phyloP scores from a whole-genome alignment of 2,888 invertebrate species.

The Atrina japonica region DNA sequence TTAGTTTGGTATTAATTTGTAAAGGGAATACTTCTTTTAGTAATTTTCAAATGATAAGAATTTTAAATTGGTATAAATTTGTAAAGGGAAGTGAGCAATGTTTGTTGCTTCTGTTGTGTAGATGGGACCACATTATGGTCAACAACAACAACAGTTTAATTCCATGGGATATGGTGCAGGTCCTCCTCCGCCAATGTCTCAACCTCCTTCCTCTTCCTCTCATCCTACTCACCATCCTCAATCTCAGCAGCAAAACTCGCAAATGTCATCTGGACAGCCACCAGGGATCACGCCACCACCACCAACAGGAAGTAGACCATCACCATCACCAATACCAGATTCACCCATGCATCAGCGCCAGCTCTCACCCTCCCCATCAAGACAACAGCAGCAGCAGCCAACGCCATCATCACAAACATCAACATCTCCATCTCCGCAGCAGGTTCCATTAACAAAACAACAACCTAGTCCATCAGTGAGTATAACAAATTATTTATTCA shows the following conservation, averaged over 20 bases:
- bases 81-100: too few species aligned
- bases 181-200: conserved; percentile 28
- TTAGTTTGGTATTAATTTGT: too few species aligned
- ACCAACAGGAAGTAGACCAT: conserved; percentile 28
- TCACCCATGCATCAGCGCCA: conserved; percentile 40
- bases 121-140: conserved; percentile 52
- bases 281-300: conserved; percentile 55
- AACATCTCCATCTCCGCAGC: conserved; percentile 55
- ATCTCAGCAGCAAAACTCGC: conserved; percentile 36
- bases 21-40: too few species aligned
- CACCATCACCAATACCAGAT: conserved; percentile 39
- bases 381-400: conserved; percentile 48
- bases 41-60: too few species aligned
- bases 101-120: conserved; percentile 28
- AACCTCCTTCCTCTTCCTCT: conserved; percentile 33
- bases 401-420: conserved; percentile 52
- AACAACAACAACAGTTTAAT: conserved; percentile 47
- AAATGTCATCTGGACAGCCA: conserved; percentile 42
- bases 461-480: conserved; percentile 66
- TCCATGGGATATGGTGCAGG: conserved; percentile 38
- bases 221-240: conserved; percentile 26
- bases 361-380: conserved; percentile 60
- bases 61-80: too few species aligned
- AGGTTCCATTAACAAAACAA: conserved; percentile 57
- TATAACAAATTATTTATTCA: conserved; percentile 1